Evolutionary conservation across 2,113 vertebrate genomes (phyloP).

Genomic region (Hyla sarda): DNA sequence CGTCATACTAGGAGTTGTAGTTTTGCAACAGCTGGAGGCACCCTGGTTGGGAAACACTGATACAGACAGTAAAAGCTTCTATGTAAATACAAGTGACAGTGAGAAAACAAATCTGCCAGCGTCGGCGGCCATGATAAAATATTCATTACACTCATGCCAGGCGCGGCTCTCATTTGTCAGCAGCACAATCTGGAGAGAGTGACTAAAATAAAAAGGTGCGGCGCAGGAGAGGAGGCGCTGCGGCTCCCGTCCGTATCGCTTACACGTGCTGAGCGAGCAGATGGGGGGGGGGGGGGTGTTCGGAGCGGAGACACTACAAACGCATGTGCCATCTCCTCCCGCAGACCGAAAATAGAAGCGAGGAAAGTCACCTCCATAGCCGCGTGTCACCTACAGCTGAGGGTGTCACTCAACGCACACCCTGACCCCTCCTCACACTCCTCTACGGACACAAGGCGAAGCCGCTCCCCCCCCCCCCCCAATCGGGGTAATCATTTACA

Average conservation of each 20-base stretch:
- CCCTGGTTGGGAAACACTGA: too few relatives aligned
- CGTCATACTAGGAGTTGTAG: too few relatives aligned
- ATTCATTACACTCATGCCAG: neutral
- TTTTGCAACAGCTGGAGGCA: too few relatives aligned
- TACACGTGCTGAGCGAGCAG: conserved; percentile 2
- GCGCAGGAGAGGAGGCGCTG: neutral
- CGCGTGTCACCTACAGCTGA: neutral
- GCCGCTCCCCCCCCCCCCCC: too few relatives aligned
- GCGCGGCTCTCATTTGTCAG: neutral
- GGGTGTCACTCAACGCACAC: neutral
- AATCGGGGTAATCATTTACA: neutral
- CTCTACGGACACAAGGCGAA: too few relatives aligned
- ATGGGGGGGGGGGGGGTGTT: neutral
- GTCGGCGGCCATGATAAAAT: neutral
- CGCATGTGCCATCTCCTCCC: conserved; percentile 2
- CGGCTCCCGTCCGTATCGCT: neutral
- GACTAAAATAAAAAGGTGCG: neutral
- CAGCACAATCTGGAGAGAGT: conserved; percentile 22
- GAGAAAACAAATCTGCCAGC: neutral
- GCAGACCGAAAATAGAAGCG: neutral
- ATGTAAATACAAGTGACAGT: neutral
- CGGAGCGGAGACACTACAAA: neutral
- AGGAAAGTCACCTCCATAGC: neutral
- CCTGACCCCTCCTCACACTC: too few relatives aligned
- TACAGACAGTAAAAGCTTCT: neutral